A percentile compares a stretch with the other conserved stretches of the same genome.
These are phyloP conservation scores for Lophius americanus DNA, from an alignment of 2,797 vertebrate species.

Conservation along the genomic window DNA sequence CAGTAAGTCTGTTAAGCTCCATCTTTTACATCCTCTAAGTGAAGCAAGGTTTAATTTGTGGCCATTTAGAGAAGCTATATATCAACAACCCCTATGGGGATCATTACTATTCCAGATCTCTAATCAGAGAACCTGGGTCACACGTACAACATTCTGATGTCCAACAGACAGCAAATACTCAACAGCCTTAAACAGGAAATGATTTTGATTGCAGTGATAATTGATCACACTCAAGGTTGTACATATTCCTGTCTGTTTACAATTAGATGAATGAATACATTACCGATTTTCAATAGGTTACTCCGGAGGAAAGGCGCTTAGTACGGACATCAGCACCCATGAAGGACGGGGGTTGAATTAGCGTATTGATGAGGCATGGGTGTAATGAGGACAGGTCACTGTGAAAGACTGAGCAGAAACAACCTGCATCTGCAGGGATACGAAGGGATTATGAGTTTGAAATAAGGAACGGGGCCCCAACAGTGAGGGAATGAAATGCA, in stretches of 20 bases:
- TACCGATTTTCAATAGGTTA: slow-evolving; percentile 59
- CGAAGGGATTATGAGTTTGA: slow-evolving; percentile 36
- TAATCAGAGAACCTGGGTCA: too few species aligned
- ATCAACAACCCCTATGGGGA: too few species aligned
- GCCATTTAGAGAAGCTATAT: too few species aligned
- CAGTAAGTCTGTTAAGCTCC: too few species aligned
- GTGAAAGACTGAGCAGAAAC: slow-evolving; percentile 42
- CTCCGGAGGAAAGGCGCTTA: slow-evolving; percentile 65
- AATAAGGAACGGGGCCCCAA: slow-evolving; percentile 40
- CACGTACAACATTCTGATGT: neutral
- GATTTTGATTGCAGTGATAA: slow-evolving; percentile 36
- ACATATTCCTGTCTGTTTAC: slow-evolving; percentile 42
- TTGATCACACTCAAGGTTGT: slow-evolving; percentile 45
- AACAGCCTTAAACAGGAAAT: neutral
- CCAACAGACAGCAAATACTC: neutral
- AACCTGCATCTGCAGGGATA: slow-evolving; percentile 43
- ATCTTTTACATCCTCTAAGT: too few species aligned
- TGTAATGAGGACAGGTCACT: slow-evolving; percentile 53
- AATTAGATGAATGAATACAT: slow-evolving; percentile 60
- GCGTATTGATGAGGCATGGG: slow-evolving; percentile 49
- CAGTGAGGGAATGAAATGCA: slow-evolving; percentile 47
- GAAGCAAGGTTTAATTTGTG: too few species aligned
- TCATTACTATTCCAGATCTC: too few species aligned
- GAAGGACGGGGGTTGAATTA: slow-evolving; percentile 49
- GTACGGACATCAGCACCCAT: slow-evolving; percentile 63